Evolutionary conservation across 2,797 vertebrate species (phyloP).

Genomic region (Hyperoplus immaculatus): DNA sequence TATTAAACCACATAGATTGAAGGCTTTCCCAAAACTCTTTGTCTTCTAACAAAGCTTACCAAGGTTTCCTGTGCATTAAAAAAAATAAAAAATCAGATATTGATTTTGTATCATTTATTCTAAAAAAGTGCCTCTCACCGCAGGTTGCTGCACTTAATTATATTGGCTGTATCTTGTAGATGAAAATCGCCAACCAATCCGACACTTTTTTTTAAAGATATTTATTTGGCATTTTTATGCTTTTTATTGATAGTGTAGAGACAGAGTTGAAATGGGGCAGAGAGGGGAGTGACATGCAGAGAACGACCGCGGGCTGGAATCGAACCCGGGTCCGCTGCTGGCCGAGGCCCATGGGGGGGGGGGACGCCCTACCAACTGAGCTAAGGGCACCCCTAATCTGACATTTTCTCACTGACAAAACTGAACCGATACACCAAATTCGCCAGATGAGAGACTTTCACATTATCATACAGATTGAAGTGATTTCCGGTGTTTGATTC

Average conservation of each 20-base stretch:
- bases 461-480: conserved; percentile 76
- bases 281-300: no score
- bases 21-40: neutral
- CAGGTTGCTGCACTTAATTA: conserved; percentile 19
- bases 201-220: conserved; percentile 21
- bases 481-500: conserved; percentile 66
- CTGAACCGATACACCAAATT: conserved; percentile 45
- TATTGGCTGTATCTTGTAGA: conserved; percentile 39
- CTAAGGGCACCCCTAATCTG: no score
- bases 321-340: no score
- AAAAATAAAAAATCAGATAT: neutral
- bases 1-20: neutral
- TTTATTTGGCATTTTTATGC: no score
- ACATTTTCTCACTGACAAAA: neutral
- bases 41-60: neutral
- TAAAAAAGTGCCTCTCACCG: conserved; percentile 28
- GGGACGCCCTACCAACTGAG: no score
- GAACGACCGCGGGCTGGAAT: no score
- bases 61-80: neutral
- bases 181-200: conserved; percentile 47
- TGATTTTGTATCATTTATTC: conserved; percentile 15
- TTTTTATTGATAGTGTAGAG: no score
- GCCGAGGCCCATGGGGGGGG: no score
- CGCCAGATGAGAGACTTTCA: conserved; percentile 45
- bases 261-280: no score